phyloP scores from a whole-genome alignment of 2,113 vertebrate genomes.

The Osmerus mordax region DNA sequence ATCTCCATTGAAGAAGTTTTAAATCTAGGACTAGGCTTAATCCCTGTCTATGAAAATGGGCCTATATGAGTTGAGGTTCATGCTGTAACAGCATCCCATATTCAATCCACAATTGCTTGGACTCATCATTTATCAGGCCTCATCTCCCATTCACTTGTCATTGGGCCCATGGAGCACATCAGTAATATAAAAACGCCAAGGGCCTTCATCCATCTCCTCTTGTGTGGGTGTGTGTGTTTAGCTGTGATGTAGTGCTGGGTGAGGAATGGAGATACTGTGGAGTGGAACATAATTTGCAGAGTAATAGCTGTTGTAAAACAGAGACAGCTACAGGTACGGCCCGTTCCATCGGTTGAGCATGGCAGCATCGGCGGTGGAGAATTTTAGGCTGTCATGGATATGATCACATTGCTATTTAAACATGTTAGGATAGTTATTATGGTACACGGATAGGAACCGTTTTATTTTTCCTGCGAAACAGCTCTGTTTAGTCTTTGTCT shows the following conservation, averaged over 20 bases:
- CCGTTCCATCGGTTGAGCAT: not conserved
- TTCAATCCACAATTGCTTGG: not conserved
- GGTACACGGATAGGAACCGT: too few relatives aligned
- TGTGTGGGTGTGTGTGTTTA: not conserved
- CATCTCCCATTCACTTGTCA: not conserved
- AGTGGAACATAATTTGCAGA: not conserved
- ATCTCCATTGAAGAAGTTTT: too few relatives aligned
- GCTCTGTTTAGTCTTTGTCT: too few relatives aligned
- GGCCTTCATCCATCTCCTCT: not conserved
- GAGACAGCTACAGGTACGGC: not conserved
- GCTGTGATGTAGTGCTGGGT: constrained; percentile 6
- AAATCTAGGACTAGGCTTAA: too few relatives aligned
- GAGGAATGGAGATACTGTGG: constrained; percentile 12
- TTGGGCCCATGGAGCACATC: not conserved
- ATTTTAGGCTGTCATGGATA: too few relatives aligned
- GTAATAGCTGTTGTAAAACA: constrained; percentile 15
- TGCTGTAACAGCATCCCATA: not conserved
- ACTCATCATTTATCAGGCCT: not conserved
- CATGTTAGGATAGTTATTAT: too few relatives aligned
- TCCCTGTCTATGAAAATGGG: too few relatives aligned
- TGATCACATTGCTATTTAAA: too few relatives aligned
- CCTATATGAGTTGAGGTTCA: not conserved
- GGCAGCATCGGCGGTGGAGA: too few relatives aligned
- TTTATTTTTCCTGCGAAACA: too few relatives aligned
- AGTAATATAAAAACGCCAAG: not conserved